Evolutionary conservation across 2,888 invertebrate genomes (phyloP).

Genomic region (Machimus rusticus): DNA sequence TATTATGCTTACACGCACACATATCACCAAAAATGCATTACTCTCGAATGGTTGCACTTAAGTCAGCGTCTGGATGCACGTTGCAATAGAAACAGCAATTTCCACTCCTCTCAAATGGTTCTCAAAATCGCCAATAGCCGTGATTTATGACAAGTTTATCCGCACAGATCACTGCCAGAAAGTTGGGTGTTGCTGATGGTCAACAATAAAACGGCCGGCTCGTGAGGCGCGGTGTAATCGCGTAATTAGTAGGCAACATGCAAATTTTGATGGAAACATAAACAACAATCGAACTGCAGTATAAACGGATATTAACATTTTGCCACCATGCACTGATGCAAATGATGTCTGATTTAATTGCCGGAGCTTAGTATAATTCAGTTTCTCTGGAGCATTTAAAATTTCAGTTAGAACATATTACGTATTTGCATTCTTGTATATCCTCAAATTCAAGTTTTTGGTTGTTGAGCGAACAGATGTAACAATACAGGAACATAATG

Average conservation of each 20-base stretch:
- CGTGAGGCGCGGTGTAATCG: background rate
- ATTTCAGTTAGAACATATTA: background rate
- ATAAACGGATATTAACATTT: background rate
- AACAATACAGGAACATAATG: background rate
- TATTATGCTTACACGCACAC: background rate
- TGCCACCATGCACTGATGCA: background rate
- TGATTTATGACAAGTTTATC: slow-evolving; percentile 39
- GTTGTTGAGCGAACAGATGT: background rate
- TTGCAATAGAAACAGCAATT: slow-evolving; percentile 18
- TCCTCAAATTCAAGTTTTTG: too few relatives aligned
- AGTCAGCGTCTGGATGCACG: background rate
- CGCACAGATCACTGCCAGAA: background rate
- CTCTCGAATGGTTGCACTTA: slow-evolving; percentile 3
- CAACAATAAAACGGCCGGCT: background rate
- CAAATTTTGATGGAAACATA: background rate
- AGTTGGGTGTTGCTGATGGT: background rate
- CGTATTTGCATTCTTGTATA: too few relatives aligned
- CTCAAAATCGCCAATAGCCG: slow-evolving; percentile 32
- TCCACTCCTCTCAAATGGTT: slow-evolving; percentile 20
- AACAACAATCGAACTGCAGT: background rate
- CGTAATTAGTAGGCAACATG: background rate
- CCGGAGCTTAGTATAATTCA: background rate
- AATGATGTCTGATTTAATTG: background rate
- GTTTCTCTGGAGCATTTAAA: background rate
- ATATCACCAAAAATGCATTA: background rate